Base-by-base conservation (phyloP, 1,140 invertebrate genomes). In the Orchestia grillus region DNA sequence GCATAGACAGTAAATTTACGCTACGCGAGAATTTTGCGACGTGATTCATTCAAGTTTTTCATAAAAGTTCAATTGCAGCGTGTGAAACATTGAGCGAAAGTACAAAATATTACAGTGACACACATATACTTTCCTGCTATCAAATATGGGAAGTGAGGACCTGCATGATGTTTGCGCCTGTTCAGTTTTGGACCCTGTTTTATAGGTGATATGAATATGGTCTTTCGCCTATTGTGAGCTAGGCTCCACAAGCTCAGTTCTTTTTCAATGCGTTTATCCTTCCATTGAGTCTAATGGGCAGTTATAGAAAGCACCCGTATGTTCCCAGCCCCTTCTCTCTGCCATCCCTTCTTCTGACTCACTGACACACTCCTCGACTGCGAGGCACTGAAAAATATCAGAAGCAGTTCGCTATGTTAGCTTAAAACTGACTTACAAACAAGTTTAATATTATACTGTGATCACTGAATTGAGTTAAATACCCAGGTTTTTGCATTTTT, bases 291-390 rank as follows among this genome's bases (percentile, higher is more conserved):
- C 92, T 94, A 94, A 94, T 94, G 92, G 92, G 92, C 92, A 94
- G 92, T 94, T 94, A 90, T 90, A 94, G 92, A 94, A 94, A 94
- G 92, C 92, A 94, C 92, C 92, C 92, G 92, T 94, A 94, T 94
- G 43, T 45, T 94, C 92, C 88, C 88, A 90, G 92, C 3, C 44
- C 92, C n/a, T 90, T 42, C 88, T 90, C 88, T 90, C n/a, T 90
- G 0, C 88, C 43, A 44, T 42, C 88, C 41, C 88, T 90, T 41
- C 43, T 40, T 44, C 36, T 42, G n/a, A 44, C 88, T 42, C 88
- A 36, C 41, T 90, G 88, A 42, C 88, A 41, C 88, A 42, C 11
- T 42, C 11, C 62, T 77, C 62, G 62, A 77, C 62, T 23, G 62
- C 36, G 62, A 77, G 36, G 1, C 11, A 77, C 62, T 77, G 62